A percentile compares a stretch with the other conserved stretches of the same genome.
phyloP scores from a whole-genome alignment of 1,140 invertebrate species.

The Ceratitis capitata region DNA sequence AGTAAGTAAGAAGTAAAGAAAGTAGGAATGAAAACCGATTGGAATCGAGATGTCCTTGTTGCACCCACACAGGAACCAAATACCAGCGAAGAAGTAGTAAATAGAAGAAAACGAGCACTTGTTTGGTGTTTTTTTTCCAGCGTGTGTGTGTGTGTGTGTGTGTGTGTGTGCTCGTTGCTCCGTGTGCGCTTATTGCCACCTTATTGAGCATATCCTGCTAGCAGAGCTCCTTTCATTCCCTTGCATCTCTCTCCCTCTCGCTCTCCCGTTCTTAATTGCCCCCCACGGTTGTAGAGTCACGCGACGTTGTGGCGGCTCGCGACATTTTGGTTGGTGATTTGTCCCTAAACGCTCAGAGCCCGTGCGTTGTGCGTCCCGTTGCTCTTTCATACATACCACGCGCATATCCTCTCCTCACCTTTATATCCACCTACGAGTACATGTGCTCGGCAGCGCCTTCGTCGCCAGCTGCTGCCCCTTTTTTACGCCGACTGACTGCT shows the following conservation, averaged over 20 bases:
- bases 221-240: too few relatives aligned
- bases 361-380: neutral
- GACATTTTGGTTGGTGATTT: conserved; percentile 39
- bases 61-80: neutral
- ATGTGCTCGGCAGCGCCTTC: neutral
- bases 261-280: too few relatives aligned
- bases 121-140: too few relatives aligned
- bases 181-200: neutral
- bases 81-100: too few relatives aligned
- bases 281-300: neutral
- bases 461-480: neutral
- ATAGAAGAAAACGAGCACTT: too few relatives aligned
- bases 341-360: neutral
- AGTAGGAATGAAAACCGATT: neutral
- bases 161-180: too few relatives aligned
- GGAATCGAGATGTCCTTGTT: conserved; percentile 18
- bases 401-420: too few relatives aligned
- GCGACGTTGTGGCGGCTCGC: conserved; percentile 31
- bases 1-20: neutral
- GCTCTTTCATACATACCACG: neutral
- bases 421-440: too few relatives aligned
- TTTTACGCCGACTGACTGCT: neutral
- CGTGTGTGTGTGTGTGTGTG: neutral
- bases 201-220: conserved; percentile 10
- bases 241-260: too few relatives aligned